Conservation (phyloP, 2,888 invertebrate genomes). For the Girardia tigrina region DNA sequence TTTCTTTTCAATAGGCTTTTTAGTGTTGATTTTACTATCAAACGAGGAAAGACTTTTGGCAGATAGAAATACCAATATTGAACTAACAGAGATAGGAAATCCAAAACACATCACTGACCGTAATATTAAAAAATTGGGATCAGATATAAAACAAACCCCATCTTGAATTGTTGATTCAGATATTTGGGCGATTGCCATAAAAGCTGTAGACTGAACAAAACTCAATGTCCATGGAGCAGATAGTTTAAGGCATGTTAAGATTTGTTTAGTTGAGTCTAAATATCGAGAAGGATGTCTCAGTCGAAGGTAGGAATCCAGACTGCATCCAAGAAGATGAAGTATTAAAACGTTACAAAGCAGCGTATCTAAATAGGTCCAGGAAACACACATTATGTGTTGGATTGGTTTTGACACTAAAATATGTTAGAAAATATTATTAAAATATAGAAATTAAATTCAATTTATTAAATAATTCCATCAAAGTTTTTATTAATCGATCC, state of each 20-base stretch:
- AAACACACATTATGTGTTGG: slow-evolving; percentile 29
- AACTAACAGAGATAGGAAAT: slow-evolving; percentile 30
- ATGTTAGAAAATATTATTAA: too few species aligned
- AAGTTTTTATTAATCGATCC: too few species aligned
- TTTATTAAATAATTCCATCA: too few species aligned
- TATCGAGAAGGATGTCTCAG: slow-evolving; percentile 34
- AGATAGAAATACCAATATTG: slow-evolving; percentile 27
- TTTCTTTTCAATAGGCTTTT: neutral
- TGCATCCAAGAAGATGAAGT: slow-evolving; percentile 29
- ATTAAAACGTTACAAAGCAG: slow-evolving; percentile 32
- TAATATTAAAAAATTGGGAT: slow-evolving; percentile 34
- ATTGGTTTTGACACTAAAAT: neutral
- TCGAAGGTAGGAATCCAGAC: slow-evolving; percentile 28
- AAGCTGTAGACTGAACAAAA: slow-evolving; percentile 33
- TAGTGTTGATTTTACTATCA: slow-evolving; percentile 19
- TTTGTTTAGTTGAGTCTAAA: slow-evolving; percentile 25
- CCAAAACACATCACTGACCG: slow-evolving; percentile 34
- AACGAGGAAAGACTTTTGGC: slow-evolving; percentile 20
- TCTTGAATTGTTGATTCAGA: slow-evolving; percentile 30
- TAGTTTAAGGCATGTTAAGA: slow-evolving; percentile 31
- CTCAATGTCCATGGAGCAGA: slow-evolving; percentile 35
- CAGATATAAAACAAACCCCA: slow-evolving; percentile 31
- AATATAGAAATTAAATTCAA: too few species aligned
- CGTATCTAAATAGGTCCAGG: slow-evolving; percentile 34
- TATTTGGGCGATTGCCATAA: slow-evolving; percentile 29